Evolutionary conservation across 2,888 invertebrate genomes (phyloP).

Genomic region (Plagodis dolabraria): DNA sequence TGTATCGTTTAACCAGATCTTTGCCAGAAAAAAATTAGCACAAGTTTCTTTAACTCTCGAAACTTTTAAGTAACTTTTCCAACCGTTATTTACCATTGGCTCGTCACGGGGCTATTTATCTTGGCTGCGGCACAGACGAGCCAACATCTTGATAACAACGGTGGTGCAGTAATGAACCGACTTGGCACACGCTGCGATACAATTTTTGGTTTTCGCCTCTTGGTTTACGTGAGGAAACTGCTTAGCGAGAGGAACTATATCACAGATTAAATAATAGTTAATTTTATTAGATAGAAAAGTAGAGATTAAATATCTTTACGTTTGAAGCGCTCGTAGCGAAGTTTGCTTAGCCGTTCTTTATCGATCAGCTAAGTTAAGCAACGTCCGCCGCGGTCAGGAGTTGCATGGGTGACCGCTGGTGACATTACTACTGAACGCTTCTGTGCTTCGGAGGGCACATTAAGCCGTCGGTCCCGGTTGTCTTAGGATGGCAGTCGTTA

Average conservation of each 20-base stretch:
- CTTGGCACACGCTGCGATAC: conserved; percentile 37
- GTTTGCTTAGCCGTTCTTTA: too few relatives aligned
- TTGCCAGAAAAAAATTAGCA: neutral
- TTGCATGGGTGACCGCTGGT: too few relatives aligned
- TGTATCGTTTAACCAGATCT: too few relatives aligned
- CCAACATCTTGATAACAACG: conserved; percentile 3
- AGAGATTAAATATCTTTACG: too few relatives aligned
- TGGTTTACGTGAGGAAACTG: conserved; percentile 33
- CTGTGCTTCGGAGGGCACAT: too few relatives aligned
- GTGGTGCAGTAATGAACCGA: conserved; percentile 36
- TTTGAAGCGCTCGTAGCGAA: too few relatives aligned
- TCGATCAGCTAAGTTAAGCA: too few relatives aligned
- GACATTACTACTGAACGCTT: too few relatives aligned
- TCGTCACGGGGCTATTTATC: conserved; percentile 11
- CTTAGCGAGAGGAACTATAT: conserved; percentile 18
- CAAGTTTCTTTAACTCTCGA: neutral
- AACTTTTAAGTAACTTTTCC: conserved; percentile 3
- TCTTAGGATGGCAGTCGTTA: too few relatives aligned
- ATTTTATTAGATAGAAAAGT: too few relatives aligned
- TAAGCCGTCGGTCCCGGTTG: too few relatives aligned
- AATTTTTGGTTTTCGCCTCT: conserved; percentile 40
- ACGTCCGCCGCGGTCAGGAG: too few relatives aligned
- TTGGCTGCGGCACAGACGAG: conserved; percentile 15
- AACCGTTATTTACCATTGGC: conserved; percentile 7
- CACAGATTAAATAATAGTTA: neutral